A percentile compares a stretch with the other conserved stretches of the same genome.
phyloP scores from a whole-genome alignment of 2,888 invertebrate species.

The Torymus aiolomorphi region DNA sequence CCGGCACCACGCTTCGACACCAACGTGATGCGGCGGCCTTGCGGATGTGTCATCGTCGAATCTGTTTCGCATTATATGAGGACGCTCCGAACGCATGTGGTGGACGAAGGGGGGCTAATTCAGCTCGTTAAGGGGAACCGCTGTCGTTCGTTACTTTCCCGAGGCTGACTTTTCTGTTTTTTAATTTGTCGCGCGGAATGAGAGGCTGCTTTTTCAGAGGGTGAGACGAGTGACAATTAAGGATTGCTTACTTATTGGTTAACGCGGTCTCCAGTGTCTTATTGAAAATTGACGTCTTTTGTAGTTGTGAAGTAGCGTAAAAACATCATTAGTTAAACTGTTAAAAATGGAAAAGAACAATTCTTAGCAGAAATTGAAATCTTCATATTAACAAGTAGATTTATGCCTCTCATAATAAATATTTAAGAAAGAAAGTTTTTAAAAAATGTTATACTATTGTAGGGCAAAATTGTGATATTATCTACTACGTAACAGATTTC shows the following conservation, averaged over 20 bases:
- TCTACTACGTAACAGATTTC: no score
- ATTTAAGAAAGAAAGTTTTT: no score
- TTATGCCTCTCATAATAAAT: no score
- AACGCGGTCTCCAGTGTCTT: background rate
- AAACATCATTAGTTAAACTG: no score
- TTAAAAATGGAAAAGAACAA: no score
- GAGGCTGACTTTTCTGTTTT: background rate
- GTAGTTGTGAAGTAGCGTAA: no score
- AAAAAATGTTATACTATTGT: no score
- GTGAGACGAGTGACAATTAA: slow-evolving; percentile 15
- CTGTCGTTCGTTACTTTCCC: slow-evolving; percentile 16
- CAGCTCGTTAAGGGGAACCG: slow-evolving; percentile 44
- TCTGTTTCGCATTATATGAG: slow-evolving; percentile 52
- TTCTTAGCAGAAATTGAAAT: no score
- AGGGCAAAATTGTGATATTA: no score
- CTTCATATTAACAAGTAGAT: no score
- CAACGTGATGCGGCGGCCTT: slow-evolving; percentile 10
- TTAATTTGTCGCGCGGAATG: slow-evolving; percentile 6
- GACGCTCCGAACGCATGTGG: background rate
- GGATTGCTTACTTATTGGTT: background rate
- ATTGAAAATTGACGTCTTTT: no score
- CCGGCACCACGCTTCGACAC: slow-evolving; percentile 39
- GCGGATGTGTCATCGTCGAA: slow-evolving; percentile 29
- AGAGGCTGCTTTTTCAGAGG: background rate
- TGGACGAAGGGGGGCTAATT: slow-evolving; percentile 30